Percentiles rank a stretch among this genome's conserved stretches.
phyloP scores from a whole-genome alignment of 2,113 vertebrate species.

The Phrynocephalus versicolor region DNA sequence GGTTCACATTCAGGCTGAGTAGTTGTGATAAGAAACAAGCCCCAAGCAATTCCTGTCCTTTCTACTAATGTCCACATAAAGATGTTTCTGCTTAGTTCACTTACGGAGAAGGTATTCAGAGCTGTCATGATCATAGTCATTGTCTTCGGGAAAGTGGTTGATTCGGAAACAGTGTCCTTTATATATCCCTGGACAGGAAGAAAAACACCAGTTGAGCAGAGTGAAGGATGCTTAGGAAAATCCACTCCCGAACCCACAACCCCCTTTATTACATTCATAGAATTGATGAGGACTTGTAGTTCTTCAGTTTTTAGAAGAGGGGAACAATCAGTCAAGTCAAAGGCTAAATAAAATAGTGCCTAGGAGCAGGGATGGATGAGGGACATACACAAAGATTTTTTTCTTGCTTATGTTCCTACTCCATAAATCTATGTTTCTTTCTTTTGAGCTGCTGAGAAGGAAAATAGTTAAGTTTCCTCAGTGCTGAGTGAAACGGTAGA shows the following conservation, averaged over 20 bases:
- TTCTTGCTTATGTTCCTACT: too few species aligned
- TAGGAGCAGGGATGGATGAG: not conserved
- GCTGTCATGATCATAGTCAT: conserved; percentile 95
- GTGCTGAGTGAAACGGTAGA: too few species aligned
- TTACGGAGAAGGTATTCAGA: conserved; percentile 97
- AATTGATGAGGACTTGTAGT: not conserved
- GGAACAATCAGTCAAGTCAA: not conserved
- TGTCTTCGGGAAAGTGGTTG: conserved; percentile 97
- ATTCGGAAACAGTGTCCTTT: conserved; percentile 96
- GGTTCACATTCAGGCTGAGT: not conserved
- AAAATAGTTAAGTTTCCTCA: too few species aligned
- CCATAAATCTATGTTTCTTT: too few species aligned
- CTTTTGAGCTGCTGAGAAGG: too few species aligned
- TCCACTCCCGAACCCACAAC: not conserved
- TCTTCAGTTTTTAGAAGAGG: not conserved
- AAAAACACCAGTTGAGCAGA: conserved; percentile 15
- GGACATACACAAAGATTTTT: too few species aligned
- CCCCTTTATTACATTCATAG: not conserved
- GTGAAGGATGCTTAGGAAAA: not conserved
- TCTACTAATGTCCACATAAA: rapidly evolving
- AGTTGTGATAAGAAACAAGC: not conserved
- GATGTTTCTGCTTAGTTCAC: conserved; percentile 41
- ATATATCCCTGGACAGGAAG: conserved; percentile 83
- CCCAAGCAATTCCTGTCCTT: not conserved
- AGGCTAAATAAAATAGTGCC: not conserved